A percentile compares a stretch with the other conserved stretches of the same genome.
These are phyloP conservation scores for Merodon equestris DNA, from an alignment of 2,888 invertebrate genomes.

Conservation along the genomic window DNA sequence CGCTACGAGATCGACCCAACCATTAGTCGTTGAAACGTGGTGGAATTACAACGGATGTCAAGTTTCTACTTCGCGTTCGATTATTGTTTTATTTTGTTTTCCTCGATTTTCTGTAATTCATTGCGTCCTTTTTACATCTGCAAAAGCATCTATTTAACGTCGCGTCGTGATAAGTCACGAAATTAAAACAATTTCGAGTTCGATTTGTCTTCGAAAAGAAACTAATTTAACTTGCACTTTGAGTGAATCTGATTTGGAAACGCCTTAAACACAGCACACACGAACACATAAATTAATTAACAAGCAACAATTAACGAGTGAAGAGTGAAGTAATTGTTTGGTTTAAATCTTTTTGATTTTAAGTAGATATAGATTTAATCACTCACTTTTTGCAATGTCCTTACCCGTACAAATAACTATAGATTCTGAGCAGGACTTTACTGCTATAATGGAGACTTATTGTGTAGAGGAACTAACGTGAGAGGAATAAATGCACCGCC, in stretches of 20 bases:
- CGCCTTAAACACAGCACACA: constrained; percentile 48
- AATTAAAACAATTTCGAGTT: not conserved
- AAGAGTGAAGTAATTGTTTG: constrained; percentile 48
- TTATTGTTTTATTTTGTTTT: constrained; percentile 21
- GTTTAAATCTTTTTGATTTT: constrained; percentile 5
- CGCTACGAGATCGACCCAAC: constrained; percentile 50
- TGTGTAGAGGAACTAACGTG: constrained; percentile 22
- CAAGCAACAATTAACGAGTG: constrained; percentile 48
- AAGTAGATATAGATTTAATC: not conserved
- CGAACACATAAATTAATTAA: constrained; percentile 23
- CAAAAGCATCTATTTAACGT: constrained; percentile 13
- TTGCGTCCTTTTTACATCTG: constrained; percentile 22
- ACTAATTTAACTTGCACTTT: not conserved
- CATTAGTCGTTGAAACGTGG: constrained; percentile 66
- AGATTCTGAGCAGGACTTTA: too few species aligned
- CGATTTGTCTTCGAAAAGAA: not conserved
- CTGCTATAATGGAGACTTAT: too few species aligned
- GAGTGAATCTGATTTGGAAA: constrained; percentile 41
- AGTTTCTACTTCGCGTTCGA: constrained; percentile 35
- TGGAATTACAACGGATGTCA: constrained; percentile 66
- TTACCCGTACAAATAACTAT: not conserved
- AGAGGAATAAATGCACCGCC: constrained; percentile 12
- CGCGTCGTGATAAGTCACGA: constrained; percentile 9
- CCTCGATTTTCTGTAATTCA: constrained; percentile 21
- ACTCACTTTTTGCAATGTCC: constrained; percentile 1